Evolutionary conservation across 2,888 invertebrate genomes (phyloP).

Genomic region (Eudemis profundana): DNA sequence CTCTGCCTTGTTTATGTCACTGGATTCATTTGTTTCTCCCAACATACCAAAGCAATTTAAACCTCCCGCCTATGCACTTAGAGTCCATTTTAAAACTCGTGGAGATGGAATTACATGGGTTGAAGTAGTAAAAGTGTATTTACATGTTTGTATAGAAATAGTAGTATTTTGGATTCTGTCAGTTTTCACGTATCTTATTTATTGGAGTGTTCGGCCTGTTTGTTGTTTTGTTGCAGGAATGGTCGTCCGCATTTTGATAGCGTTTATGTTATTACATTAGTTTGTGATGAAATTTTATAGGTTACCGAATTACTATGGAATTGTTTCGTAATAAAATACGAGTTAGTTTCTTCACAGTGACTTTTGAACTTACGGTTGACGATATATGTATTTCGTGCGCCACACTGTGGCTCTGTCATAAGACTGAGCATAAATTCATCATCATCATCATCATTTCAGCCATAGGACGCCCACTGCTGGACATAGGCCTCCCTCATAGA

Average conservation of each 20-base stretch:
- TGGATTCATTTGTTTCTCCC: conserved; percentile 19
- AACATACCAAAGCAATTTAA: not conserved
- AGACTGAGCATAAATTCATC: too few relatives aligned
- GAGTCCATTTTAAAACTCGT: not conserved
- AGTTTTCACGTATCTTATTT: not conserved
- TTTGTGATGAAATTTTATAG: not conserved
- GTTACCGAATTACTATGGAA: not conserved
- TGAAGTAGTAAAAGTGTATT: conserved; percentile 25
- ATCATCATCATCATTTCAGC: too few relatives aligned
- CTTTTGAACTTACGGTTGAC: too few relatives aligned
- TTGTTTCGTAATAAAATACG: too few relatives aligned
- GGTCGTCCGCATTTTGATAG: not conserved
- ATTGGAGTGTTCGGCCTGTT: conserved; percentile 2
- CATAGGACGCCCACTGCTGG: too few relatives aligned
- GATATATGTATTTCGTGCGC: too few relatives aligned
- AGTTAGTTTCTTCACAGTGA: too few relatives aligned
- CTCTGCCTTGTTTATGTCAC: conserved; percentile 33
- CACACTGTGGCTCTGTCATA: too few relatives aligned
- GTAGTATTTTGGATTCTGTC: conserved; percentile 23
- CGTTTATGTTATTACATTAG: not conserved
- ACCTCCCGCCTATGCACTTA: not conserved
- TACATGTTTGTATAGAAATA: conserved; percentile 27
- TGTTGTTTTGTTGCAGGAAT: not conserved
- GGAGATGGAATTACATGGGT: conserved; percentile 1
- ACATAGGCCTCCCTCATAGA: too few relatives aligned